phyloP scores from a whole-genome alignment of 30 jellyfish, hydroid and myxozoan genomes.

The Catostylus mosaicus region DNA sequence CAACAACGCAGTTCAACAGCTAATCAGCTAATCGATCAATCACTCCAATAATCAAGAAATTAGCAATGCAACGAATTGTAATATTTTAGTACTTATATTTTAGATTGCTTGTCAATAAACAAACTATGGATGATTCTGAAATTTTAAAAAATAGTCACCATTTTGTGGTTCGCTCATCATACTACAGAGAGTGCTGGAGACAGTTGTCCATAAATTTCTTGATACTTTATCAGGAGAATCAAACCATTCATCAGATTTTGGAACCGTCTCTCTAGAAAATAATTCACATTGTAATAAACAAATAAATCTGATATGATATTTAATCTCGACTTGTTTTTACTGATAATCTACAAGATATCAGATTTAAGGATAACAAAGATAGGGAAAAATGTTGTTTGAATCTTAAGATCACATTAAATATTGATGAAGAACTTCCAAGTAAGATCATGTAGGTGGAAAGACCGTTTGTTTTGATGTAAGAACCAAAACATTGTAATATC shows the following conservation, averaged over 20 bases:
- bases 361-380: not conserved
- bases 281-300: not conserved
- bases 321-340: not conserved
- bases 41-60: not conserved
- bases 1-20: not conserved
- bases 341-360: not conserved
- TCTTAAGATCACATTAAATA: not conserved
- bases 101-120: not conserved
- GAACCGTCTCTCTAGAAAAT: conserved; percentile 16
- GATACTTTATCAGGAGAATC: conserved; percentile 60
- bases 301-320: not conserved
- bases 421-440: not conserved
- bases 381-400: not conserved
- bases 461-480: too few relatives aligned
- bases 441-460: too few relatives aligned
- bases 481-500: too few relatives aligned
- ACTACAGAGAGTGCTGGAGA: conserved; percentile 76
- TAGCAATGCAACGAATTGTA: not conserved
- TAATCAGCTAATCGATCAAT: not conserved
- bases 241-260: conserved; percentile 78
- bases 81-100: too few relatives aligned
- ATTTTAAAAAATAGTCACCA: conserved; percentile 35
- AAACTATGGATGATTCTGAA: not conserved
- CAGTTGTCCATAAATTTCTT: conserved; percentile 45
- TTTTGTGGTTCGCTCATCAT: conserved; percentile 77